Base-by-base conservation (phyloP, 2,888 invertebrate genomes). In the Gasteruption jaculator region DNA sequence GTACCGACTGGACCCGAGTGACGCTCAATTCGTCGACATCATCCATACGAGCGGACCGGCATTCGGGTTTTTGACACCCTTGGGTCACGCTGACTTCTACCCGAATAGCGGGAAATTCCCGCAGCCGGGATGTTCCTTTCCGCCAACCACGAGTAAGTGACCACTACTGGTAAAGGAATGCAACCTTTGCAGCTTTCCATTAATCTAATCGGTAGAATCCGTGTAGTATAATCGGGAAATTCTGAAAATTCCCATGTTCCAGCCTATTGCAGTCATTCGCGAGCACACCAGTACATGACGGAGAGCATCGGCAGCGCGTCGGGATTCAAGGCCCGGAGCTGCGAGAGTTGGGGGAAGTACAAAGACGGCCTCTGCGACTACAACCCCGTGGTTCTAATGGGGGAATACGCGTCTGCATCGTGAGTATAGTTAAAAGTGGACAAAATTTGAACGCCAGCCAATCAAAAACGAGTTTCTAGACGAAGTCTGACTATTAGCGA, bases 41-140 rank as follows among this genome's bases (percentile, higher is more conserved):
- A 75, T 76, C 36, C 76, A 76, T 46, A 72, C 74, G 3, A 75
- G 75, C 48, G 73, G 73, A 4, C 70, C 73, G 14, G 74, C 72
- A 4, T 68, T 75, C 15, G 76, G 76, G 16, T 70, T 73, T 12
- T 64, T 67, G 46, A 66, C 71, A 24, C 71, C 74, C 3, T 64
- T 75, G 43, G 76, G 75, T 5, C 74, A 75, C 44, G 72, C 73
- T 1, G 74, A 70, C 53, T 73, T 72, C 48, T 72, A 72, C 53
- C 73, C 73, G 31, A 67, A 68, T 38, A 54, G 57, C 18, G 67
- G 61, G 4, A 56, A 54, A 41, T 60, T 60, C 26, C 61, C 61
- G 1, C 61, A 61, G 26, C 61, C 61, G 12, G 61, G 61, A 1
- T 61, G 61, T 29, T 58, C 61, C 19, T 65, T 58, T 29, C 14